Evolutionary conservation across 2,113 vertebrate genomes (phyloP).

Genomic region (Pholis gunnellus): DNA sequence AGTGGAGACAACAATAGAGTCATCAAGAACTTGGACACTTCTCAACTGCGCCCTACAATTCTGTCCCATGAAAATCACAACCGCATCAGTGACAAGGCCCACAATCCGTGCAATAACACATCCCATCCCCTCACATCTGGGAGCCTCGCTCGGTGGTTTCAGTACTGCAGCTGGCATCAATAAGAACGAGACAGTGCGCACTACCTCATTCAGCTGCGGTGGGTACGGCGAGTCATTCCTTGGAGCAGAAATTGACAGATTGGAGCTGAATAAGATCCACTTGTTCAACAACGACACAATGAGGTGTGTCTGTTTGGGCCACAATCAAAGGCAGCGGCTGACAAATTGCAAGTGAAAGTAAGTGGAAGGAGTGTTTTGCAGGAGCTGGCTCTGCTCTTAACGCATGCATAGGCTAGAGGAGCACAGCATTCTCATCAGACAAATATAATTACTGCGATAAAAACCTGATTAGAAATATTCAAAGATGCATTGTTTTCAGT

Average conservation of each 20-base stretch:
- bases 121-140: conserved; percentile 14
- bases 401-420: neutral
- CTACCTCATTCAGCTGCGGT: conserved; percentile 43
- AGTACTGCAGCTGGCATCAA: conserved; percentile 32
- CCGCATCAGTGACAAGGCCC: neutral
- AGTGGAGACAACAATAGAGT: neutral
- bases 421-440: neutral
- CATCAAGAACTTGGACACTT: neutral
- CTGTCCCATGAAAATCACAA: conserved; percentile 1
- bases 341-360: neutral
- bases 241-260: conserved; percentile 15
- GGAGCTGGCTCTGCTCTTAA: neutral
- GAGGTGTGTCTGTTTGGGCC: conserved; percentile 9
- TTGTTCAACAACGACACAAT: conserved; percentile 1
- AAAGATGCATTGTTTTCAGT: neutral
- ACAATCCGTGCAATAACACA: neutral
- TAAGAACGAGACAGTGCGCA: conserved; percentile 1
- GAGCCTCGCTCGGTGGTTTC: conserved; percentile 17
- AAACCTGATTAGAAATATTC: neutral
- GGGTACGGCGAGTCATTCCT: conserved; percentile 25
- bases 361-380: neutral
- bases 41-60: neutral
- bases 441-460: neutral
- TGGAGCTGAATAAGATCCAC: neutral
- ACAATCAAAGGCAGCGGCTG: neutral